These are phyloP conservation scores for Aphelenchoides besseyi DNA, from an alignment of 1,140 invertebrate genomes.

Conservation along the genomic window DNA sequence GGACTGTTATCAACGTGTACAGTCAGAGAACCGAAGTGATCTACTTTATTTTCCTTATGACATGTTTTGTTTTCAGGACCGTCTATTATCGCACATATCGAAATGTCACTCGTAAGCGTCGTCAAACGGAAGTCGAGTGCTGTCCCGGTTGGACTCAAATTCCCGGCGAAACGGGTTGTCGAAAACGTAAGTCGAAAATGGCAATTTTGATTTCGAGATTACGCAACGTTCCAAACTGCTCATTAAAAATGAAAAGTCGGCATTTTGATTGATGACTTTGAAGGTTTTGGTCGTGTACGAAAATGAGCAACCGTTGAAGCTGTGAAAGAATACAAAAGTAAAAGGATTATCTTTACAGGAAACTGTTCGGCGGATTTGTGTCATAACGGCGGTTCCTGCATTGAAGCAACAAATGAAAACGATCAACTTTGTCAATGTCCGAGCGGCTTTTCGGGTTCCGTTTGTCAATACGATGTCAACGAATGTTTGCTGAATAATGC, in stretches of 20 bases:
- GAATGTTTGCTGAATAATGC: slow-evolving; percentile 56
- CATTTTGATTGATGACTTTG: not conserved
- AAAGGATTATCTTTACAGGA: slow-evolving; percentile 53
- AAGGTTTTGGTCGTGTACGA: not conserved
- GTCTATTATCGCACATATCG: slow-evolving; percentile 64
- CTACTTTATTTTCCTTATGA: slow-evolving; percentile 19
- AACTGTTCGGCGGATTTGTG: slow-evolving; percentile 63
- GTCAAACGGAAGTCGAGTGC: slow-evolving; percentile 63
- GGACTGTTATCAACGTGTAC: slow-evolving; percentile 44
- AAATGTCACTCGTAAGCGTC: slow-evolving; percentile 61
- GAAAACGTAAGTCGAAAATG: slow-evolving; percentile 50
- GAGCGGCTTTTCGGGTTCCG: slow-evolving; percentile 58
- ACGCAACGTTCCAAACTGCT: not conserved
- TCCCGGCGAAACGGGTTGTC: slow-evolving; percentile 62
- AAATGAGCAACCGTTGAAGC: not conserved
- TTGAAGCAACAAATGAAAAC: slow-evolving; percentile 13
- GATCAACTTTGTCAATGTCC: slow-evolving; percentile 58
- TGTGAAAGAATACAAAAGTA: not conserved
- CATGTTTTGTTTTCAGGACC: slow-evolving; percentile 62
- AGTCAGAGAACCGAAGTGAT: slow-evolving; percentile 59
- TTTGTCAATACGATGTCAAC: slow-evolving; percentile 62
- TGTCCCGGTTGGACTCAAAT: slow-evolving; percentile 65
- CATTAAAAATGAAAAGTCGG: not conserved
- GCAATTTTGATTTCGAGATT: slow-evolving; percentile 1
- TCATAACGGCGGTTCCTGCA: slow-evolving; percentile 62